Conservation (phyloP, 92 coral and sea anemone genomes). For the Desmophyllum pertusum region DNA sequence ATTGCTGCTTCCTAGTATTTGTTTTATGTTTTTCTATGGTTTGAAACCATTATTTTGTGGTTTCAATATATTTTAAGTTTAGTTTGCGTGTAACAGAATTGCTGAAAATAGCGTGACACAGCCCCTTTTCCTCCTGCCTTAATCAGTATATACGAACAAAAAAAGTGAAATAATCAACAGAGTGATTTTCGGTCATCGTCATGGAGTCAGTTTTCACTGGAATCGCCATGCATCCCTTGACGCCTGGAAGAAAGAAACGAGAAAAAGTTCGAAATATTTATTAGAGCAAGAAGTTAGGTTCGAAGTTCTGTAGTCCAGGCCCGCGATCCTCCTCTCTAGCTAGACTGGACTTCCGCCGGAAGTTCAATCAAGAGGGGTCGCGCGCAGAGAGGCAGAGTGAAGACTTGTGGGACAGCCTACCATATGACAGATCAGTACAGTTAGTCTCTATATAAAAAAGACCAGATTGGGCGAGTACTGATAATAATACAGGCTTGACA, state of each 20-base stretch:
- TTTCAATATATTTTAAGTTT: too few species aligned
- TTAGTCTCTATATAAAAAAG: too few species aligned
- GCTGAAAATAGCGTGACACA: too few species aligned
- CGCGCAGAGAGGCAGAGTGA: too few species aligned
- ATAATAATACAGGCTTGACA: too few species aligned
- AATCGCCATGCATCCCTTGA: background rate
- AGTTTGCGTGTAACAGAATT: background rate
- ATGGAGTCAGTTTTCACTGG: background rate
- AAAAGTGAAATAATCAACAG: background rate
- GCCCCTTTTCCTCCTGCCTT: background rate
- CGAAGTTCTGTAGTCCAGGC: background rate
- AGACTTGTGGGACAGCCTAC: too few species aligned
- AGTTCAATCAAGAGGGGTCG: background rate
- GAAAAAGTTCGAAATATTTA: background rate
- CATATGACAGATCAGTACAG: too few species aligned
- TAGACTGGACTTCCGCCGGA: background rate
- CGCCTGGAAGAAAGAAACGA: background rate
- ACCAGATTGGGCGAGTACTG: too few species aligned
- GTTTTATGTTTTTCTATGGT: too few species aligned
- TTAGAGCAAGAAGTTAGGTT: background rate
- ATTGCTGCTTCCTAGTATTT: too few species aligned
- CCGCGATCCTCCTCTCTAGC: background rate
- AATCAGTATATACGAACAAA: background rate
- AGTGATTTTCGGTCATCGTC: background rate
- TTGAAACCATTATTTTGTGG: too few species aligned